Evolutionary conservation across 1,140 invertebrate species (phyloP).

Genomic region (Calosoma granatense): DNA sequence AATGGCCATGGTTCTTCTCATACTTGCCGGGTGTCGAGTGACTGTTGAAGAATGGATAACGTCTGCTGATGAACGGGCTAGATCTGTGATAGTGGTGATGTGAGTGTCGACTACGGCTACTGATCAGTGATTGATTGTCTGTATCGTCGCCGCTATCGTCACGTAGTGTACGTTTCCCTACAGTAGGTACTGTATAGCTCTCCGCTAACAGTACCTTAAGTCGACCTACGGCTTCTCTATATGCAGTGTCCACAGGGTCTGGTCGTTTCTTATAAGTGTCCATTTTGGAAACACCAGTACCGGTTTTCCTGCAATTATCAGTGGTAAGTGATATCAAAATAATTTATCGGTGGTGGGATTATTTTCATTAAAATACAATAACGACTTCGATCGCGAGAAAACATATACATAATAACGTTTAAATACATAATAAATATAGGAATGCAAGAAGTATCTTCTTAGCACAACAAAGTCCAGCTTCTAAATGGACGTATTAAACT

Average conservation of each 20-base stretch:
- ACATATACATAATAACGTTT: too few relatives aligned
- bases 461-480: too few relatives aligned
- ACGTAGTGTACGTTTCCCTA: conserved; percentile 34
- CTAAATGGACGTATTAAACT: too few relatives aligned
- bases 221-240: conserved; percentile 69
- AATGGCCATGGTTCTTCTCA: background rate
- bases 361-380: background rate
- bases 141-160: conserved; percentile 41
- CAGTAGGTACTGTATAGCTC: conserved; percentile 48
- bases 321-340: background rate
- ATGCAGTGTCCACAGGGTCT: conserved; percentile 70
- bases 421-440: too few relatives aligned
- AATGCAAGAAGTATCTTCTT: too few relatives aligned
- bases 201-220: conserved; percentile 64
- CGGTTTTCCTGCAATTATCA: conserved; percentile 24
- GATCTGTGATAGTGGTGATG: conserved; percentile 22
- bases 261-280: conserved; percentile 43
- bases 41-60: conserved; percentile 26
- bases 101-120: conserved; percentile 25
- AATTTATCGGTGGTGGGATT: too few relatives aligned
- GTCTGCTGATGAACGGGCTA: conserved; percentile 32
- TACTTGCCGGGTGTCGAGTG: background rate
- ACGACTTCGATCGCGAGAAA: too few relatives aligned
- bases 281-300: conserved; percentile 23
- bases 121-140: conserved; percentile 38